Conservation (phyloP, 2,888 invertebrate species). For the Stenichneumon culpator region DNA sequence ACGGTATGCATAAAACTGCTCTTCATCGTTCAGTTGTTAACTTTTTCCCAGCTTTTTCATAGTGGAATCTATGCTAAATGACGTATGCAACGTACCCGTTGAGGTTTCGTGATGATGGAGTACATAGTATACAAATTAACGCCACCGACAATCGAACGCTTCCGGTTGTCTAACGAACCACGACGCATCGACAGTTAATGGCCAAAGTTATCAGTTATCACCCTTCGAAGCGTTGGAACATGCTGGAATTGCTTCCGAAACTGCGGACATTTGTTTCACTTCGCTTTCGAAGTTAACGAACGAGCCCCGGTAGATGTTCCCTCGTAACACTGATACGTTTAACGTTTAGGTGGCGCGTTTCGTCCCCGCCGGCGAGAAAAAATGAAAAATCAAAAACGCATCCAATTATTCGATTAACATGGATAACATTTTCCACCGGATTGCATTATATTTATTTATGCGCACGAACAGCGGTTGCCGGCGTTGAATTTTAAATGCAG, state of each 20-base stretch:
- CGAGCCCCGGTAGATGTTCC: conserved; percentile 44
- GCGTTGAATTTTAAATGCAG: conserved; percentile 37
- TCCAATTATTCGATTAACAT: conserved; percentile 46
- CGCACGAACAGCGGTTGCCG: background rate
- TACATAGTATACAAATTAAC: background rate
- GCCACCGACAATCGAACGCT: background rate
- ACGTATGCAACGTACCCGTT: background rate
- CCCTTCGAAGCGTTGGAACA: conserved; percentile 70
- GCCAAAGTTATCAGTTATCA: conserved; percentile 78
- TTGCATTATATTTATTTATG: conserved; percentile 53
- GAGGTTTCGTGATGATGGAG: background rate
- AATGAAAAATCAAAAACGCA: conserved; percentile 43
- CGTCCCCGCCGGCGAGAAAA: conserved; percentile 12
- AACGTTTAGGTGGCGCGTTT: background rate
- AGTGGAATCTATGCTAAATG: background rate
- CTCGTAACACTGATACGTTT: conserved; percentile 13
- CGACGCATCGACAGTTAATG: conserved; percentile 81
- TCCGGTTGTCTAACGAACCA: conserved; percentile 71
- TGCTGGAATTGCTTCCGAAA: conserved; percentile 73
- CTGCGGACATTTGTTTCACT: conserved; percentile 77
- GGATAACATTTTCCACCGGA: conserved; percentile 23
- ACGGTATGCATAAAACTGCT: too few relatives aligned
- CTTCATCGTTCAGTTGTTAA: too few relatives aligned
- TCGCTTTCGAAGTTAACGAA: conserved; percentile 46
- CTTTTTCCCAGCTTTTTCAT: background rate